Base-by-base conservation (phyloP, 2,797 vertebrate genomes). In the Thunnus albacares region DNA sequence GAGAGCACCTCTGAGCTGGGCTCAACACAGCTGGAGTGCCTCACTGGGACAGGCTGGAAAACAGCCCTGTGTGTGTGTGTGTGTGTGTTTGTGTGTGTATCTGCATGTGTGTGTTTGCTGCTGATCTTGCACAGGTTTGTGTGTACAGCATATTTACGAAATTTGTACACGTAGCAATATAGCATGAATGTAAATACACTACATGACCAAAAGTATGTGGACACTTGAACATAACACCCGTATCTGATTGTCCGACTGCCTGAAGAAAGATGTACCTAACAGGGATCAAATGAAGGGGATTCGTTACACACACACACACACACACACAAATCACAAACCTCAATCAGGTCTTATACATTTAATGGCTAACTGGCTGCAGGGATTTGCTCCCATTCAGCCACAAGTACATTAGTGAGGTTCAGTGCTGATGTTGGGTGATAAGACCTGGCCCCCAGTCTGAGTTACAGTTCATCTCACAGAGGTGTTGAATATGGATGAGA, bases 1-100 rank as follows among this genome's bases (percentile, higher is more conserved):
- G 89, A 91, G 82, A 86, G 79, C 81, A 85, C 82, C 83, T 85
- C 82, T 77, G 72, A 85, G 81, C 78, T 79, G 64, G 83, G 69
- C 33, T 80, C 66, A 38, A 65, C 84, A 81, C 89, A 92, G 85
- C 81, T 90, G 90, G 82, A 89, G 74, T 77, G 61, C 77, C 82
- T 82, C 79, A 71, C 57, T 62, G 77, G 59, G 74, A 89, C 64
- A 41, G 60, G 11, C 59, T 47, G 28, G 28, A 20, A 72, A 71
- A 58, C 68, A 52, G 2, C 53, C 8, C 22, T 45, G 24, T 67
- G 33, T 33, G 28, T 63, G 57, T 72, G 69, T 87, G 33, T 33
- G 28, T 63, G 57, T 72, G 69, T 87, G 66, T 79, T 75, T 55
- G 24, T 71, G 7, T 79, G 76, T 78, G 76, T 58, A n/a, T 77